These are phyloP conservation scores for Lordiphosa mommai DNA, from an alignment of 1,140 invertebrate genomes.

Conservation along the genomic window DNA sequence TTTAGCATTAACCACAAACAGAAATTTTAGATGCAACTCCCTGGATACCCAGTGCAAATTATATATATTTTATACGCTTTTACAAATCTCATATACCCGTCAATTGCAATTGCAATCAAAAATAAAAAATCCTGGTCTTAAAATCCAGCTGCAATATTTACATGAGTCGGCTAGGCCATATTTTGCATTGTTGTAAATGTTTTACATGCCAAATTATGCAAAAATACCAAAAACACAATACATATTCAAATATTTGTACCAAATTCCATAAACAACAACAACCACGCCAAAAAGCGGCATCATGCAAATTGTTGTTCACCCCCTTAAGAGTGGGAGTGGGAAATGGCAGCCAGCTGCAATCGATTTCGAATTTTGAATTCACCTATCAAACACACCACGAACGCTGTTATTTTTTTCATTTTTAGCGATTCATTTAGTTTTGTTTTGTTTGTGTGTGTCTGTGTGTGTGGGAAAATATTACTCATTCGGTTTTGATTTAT, in stretches of 20 bases:
- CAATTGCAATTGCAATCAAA: conserved; percentile 59
- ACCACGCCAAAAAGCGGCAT: conserved; percentile 13
- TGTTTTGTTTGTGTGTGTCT: too few species aligned
- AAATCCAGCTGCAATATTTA: conserved; percentile 20
- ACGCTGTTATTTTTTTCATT: conserved; percentile 25
- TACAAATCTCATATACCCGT: too few species aligned
- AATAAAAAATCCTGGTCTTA: conserved; percentile 42
- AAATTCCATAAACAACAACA: conserved; percentile 2
- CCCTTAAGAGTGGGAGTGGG: neutral
- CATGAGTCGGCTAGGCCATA: conserved; percentile 13
- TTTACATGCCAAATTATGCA: conserved; percentile 77
- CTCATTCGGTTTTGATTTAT: conserved; percentile 22
- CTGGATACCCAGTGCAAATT: neutral
- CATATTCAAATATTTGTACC: conserved; percentile 65
- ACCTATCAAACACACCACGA: conserved; percentile 69
- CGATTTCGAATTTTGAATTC: conserved; percentile 60
- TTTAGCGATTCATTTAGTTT: conserved; percentile 5
- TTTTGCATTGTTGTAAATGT: conserved; percentile 61
- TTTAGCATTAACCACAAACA: conserved; percentile 36
- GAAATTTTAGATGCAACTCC: conserved; percentile 23
- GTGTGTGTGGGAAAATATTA: conserved; percentile 10
- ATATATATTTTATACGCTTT: neutral
- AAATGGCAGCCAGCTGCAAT: conserved; percentile 25
- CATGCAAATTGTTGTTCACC: conserved; percentile 16
- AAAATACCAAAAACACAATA: conserved; percentile 52